Percentiles rank a stretch among this genome's conserved stretches.
Evolutionary conservation across 2,113 vertebrate genomes (phyloP).

Genomic region (Aptenodytes patagonicus): DNA sequence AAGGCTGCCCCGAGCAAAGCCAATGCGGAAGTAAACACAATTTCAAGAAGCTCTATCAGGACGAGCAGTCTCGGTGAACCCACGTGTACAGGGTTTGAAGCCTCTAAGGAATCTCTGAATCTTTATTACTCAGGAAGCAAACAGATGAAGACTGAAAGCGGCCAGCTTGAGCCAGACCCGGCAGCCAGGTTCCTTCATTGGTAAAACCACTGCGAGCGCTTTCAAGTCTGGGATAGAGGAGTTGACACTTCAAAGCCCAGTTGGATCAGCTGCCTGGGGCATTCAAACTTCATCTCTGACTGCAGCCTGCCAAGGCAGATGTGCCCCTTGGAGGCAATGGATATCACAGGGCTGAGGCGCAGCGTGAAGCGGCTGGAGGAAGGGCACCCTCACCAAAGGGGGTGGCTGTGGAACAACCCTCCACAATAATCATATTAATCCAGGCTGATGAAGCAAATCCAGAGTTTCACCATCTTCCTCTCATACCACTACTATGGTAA

Average conservation of each 20-base stretch:
- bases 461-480: background rate
- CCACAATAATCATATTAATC: background rate
- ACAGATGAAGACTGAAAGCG: background rate
- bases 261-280: background rate
- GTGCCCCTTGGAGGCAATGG: background rate
- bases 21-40: background rate
- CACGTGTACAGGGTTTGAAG: accelerated
- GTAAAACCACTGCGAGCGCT: background rate
- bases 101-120: background rate
- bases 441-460: background rate
- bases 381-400: background rate
- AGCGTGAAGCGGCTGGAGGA: background rate
- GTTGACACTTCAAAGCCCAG: background rate
- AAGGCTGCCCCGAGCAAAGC: background rate
- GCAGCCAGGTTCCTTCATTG: background rate
- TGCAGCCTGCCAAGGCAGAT: background rate
- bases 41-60: background rate
- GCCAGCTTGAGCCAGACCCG: background rate
- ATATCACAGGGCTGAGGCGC: background rate
- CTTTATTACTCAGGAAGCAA: background rate
- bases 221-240: background rate
- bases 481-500: background rate
- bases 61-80: accelerated
- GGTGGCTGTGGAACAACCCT: background rate
- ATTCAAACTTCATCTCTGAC: background rate